Base-by-base conservation (phyloP, 2,888 invertebrate genomes). In the Pterostichus niger region DNA sequence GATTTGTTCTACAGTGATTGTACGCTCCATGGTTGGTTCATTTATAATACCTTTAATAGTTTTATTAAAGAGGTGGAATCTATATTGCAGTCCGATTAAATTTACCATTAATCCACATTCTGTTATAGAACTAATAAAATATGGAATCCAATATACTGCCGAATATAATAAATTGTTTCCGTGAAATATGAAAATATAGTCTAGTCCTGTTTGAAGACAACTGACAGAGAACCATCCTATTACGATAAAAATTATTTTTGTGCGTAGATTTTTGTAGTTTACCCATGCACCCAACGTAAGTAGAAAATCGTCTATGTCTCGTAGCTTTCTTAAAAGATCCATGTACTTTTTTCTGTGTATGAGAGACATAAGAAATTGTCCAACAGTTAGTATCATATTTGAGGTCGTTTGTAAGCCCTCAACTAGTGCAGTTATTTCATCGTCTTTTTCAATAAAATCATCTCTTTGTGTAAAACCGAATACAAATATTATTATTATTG, bases 61-160 rank as follows among this genome's bases (percentile, higher is more conserved):
- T 77, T 76, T 61, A 40, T 82, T 82, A 10, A 76, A 82, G 15
- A 76, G 33, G 15, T 35, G 10, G 33, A 52, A 82, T 35, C 82
- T 44, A 68, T 82, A 31, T 64, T 49, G n/a, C 13, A 82, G n/a
- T 0, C 49, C 35, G 15, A 52, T 33, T 40, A 82, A 17, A 33
- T 44, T 49, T 1, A 49, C 33, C 40, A 82, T 52, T 33, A 82
- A 52, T 5, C 64, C 59, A 40, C 49, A 76, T 64, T 82, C 49
- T 56, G 52, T 64, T 13, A 76, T 13, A 15, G 82, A 11, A 35
- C 64, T 76, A 46, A 82, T 64, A 49, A 35, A 77, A 49, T 82
- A 76, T n/a, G 82, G 82, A 11, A 82, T 52, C 35, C 61, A 77
- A 35, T 82, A 82, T 15, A 52, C 35, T 31, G 35, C 13, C 64